A percentile compares a stretch with the other conserved stretches of the same genome.
phyloP scores from a whole-genome alignment of 2,113 vertebrate genomes.

The Otus sunia region DNA sequence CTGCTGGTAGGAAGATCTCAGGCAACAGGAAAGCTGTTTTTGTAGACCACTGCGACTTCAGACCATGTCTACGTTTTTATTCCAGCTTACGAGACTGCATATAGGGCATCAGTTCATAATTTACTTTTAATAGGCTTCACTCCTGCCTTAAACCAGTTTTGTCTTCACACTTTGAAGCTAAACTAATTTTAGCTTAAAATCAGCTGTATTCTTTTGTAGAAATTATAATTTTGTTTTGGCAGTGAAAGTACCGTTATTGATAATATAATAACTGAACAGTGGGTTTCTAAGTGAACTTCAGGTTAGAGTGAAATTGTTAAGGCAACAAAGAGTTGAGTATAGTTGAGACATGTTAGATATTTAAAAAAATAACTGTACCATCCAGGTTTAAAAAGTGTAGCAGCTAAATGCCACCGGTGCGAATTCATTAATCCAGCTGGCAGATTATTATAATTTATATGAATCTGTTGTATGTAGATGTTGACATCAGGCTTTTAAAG shows the following conservation, averaged over 20 bases:
- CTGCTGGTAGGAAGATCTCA: not conserved
- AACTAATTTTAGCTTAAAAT: not conserved
- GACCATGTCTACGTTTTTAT: not conserved
- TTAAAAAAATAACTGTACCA: not conserved
- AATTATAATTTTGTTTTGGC: not conserved
- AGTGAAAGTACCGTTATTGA: not conserved
- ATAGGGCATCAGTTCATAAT: not conserved
- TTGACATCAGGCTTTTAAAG: conserved; percentile 7
- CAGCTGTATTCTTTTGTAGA: not conserved
- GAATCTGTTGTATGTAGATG: not conserved
- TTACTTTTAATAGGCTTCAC: not conserved
- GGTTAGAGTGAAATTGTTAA: not conserved
- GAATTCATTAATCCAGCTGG: not conserved
- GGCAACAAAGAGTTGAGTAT: not conserved
- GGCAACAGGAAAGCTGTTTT: not conserved
- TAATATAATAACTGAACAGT: not conserved
- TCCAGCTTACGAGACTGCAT: not conserved
- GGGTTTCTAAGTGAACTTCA: not conserved
- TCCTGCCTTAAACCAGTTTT: not conserved
- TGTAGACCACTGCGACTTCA: not conserved
- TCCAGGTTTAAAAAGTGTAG: not conserved
- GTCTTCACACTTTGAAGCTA: not conserved
- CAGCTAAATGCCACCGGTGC: not conserved
- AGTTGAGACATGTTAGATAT: not conserved
- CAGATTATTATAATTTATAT: not conserved